Evolutionary conservation across 92 coral and sea anemone genomes (phyloP).

Genomic region (Actinostola sp.): DNA sequence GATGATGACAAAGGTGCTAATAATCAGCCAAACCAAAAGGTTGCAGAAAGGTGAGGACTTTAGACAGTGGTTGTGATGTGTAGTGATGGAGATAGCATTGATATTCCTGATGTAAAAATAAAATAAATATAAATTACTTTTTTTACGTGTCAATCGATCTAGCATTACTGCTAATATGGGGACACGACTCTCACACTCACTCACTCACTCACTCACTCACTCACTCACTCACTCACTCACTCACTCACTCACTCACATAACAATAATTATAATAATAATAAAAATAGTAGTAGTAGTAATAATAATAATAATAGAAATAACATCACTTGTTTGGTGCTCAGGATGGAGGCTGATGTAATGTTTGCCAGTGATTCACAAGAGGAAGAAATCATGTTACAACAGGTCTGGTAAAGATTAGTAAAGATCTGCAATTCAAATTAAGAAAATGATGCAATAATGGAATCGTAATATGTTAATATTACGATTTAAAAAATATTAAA

Average conservation of each 20-base stretch:
- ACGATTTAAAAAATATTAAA: no score
- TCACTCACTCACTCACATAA: no score
- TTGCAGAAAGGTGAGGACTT: constrained; percentile 1
- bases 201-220: no score
- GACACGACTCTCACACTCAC: no score
- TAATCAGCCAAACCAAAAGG: background rate
- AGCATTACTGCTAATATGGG: no score
- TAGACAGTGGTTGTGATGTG: background rate
- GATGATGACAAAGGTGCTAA: background rate
- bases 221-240: no score
- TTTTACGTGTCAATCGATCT: no score
- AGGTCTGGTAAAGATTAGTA: constrained; percentile 8
- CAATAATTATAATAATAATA: no score
- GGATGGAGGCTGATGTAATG: constrained; percentile 38
- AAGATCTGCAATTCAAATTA: background rate
- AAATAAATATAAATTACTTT: no score
- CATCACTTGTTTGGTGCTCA: background rate
- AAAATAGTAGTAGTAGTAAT: background rate
- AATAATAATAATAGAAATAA: background rate
- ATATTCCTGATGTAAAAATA: no score
- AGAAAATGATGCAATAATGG: background rate
- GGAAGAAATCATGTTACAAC: constrained; percentile 58
- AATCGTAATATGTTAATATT: no score
- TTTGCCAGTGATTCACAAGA: constrained; percentile 78
- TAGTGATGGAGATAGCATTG: background rate